Percentiles rank a stretch among this genome's conserved stretches.
phyloP scores from a whole-genome alignment of 1,140 invertebrate genomes.

The Colletes gigas region DNA sequence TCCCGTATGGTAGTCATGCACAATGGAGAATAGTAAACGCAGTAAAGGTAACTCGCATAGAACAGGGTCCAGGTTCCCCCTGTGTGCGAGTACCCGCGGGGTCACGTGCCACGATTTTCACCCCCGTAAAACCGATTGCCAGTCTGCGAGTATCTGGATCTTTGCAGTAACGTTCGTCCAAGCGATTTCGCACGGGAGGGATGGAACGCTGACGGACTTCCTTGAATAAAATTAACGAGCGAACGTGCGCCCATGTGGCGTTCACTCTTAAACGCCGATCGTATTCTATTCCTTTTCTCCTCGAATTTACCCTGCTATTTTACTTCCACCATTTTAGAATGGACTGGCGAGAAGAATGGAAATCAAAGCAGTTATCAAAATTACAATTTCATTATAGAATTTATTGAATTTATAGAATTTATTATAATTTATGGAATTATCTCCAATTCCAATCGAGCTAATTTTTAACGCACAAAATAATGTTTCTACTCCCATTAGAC shows the following conservation, averaged over 20 bases:
- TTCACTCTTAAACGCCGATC: neutral
- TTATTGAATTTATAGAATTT: too few species aligned
- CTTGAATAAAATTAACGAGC: slow-evolving; percentile 14
- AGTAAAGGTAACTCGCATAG: slow-evolving; percentile 75
- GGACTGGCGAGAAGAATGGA: too few species aligned
- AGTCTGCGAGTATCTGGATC: slow-evolving; percentile 41
- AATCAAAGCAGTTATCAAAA: neutral
- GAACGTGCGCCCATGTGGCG: neutral
- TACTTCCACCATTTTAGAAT: too few species aligned
- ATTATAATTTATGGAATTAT: too few species aligned
- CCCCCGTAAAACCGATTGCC: slow-evolving; percentile 46
- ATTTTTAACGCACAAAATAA: too few species aligned
- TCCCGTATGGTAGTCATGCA: slow-evolving; percentile 71
- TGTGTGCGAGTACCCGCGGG: slow-evolving; percentile 53
- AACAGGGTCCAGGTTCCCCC: slow-evolving; percentile 52
- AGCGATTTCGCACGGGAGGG: slow-evolving; percentile 40
- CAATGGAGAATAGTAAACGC: slow-evolving; percentile 76
- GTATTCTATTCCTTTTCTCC: neutral
- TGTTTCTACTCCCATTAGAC: too few species aligned
- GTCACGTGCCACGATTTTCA: slow-evolving; percentile 70
- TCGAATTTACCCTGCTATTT: neutral
- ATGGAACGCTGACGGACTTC: neutral
- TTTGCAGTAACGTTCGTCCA: slow-evolving; percentile 17
- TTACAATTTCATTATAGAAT: too few species aligned
- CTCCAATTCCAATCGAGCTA: too few species aligned